phyloP scores from a whole-genome alignment of 2,888 invertebrate genomes.

The Spodoptera littoralis region DNA sequence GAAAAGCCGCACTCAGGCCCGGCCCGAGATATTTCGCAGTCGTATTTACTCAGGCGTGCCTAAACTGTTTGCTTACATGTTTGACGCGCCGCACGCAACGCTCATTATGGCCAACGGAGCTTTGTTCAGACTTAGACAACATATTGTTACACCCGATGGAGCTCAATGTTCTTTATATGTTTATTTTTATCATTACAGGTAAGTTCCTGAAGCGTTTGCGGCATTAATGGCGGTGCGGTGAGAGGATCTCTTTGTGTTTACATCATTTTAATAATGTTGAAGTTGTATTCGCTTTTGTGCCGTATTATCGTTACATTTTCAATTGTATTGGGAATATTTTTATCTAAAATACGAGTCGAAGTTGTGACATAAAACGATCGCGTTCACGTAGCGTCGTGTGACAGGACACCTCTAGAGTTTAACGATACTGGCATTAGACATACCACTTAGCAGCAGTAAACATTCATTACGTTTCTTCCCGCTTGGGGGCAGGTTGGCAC shows the following conservation, averaged over 20 bases:
- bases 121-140: constrained; percentile 86
- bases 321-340: constrained; percentile 47
- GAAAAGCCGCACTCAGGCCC: constrained; percentile 81
- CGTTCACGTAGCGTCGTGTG: constrained; percentile 12
- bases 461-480: constrained; percentile 84
- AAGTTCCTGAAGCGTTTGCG: constrained; percentile 78
- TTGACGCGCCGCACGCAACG: constrained; percentile 88
- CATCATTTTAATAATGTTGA: constrained; percentile 47
- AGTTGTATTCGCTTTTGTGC: constrained; percentile 30
- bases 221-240: constrained; percentile 79
- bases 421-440: constrained; percentile 59
- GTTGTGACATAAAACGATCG: constrained; percentile 26
- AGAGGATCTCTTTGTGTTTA: constrained; percentile 75
- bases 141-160: constrained; percentile 85
- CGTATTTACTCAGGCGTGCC: constrained; percentile 88
- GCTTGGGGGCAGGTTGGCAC: constrained; percentile 78
- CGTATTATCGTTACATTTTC: constrained; percentile 34
- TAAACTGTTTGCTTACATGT: constrained; percentile 89
- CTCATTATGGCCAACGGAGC: constrained; percentile 85
- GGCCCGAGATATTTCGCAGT: constrained; percentile 85
- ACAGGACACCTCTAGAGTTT: constrained; percentile 49
- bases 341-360: constrained; percentile 48
- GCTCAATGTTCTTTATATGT: constrained; percentile 82
- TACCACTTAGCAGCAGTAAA: constrained; percentile 79
- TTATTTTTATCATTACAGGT: constrained; percentile 86